A percentile compares a stretch with the other conserved stretches of the same genome.
phyloP scores from a whole-genome alignment of 1,140 invertebrate species.

The Anagrus nilaparvatae region DNA sequence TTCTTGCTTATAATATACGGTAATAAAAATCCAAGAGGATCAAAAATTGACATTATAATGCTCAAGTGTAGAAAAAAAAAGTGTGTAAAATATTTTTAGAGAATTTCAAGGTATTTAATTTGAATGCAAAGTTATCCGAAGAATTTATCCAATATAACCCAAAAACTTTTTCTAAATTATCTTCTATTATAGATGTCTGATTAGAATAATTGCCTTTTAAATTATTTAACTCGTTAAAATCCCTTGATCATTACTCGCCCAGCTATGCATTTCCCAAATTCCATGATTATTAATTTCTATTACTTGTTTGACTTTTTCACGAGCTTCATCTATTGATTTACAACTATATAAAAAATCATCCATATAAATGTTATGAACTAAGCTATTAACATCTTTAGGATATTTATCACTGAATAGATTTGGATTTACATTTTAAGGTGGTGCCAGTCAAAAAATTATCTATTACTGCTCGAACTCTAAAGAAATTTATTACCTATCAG shows the following conservation, averaged over 20 bases:
- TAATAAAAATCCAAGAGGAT: not conserved
- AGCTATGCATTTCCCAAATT: conserved; percentile 7
- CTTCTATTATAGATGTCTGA: not conserved
- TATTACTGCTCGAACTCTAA: too few relatives aligned
- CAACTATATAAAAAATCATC: conserved; percentile 1
- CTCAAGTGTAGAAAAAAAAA: conserved; percentile 13
- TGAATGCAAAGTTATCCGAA: not conserved
- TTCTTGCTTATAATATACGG: conserved; percentile 28
- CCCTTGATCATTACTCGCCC: conserved; percentile 1
- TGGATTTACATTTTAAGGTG: too few relatives aligned
- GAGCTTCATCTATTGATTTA: too few relatives aligned
- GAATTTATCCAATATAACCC: not conserved
- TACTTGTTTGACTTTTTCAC: not conserved
- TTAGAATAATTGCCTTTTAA: not conserved
- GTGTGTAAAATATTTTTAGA: not conserved
- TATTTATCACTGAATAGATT: too few relatives aligned
- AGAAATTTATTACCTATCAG: too few relatives aligned
- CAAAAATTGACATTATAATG: conserved; percentile 17
- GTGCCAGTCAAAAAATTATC: too few relatives aligned
- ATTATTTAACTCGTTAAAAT: not conserved
- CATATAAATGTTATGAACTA: not conserved
- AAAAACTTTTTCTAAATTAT: not conserved
- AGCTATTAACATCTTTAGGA: not conserved
- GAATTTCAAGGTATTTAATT: not conserved
- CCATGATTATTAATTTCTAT: not conserved